Conservation (phyloP, 2,797 vertebrate genomes). For the Allobates femoralis region DNA sequence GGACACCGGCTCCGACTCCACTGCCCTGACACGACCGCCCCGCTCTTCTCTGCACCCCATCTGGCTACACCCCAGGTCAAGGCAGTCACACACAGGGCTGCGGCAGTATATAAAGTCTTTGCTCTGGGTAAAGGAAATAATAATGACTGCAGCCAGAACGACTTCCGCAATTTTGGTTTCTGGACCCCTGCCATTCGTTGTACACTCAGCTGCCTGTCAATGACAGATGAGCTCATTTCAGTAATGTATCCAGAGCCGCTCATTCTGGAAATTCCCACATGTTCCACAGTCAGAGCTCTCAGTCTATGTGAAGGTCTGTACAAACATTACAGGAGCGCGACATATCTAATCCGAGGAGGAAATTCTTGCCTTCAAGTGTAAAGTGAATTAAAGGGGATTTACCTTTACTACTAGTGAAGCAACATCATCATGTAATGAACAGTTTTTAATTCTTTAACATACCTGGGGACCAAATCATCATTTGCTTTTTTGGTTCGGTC, state of each 20-base stretch:
- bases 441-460: too few relatives aligned
- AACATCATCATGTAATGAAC: too few relatives aligned
- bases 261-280: not conserved
- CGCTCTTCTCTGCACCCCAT: too few relatives aligned
- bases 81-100: too few relatives aligned
- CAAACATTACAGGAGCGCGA: not conserved
- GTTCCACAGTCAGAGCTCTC: not conserved
- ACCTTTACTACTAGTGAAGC: too few relatives aligned
- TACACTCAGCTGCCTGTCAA: conserved; percentile 1
- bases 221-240: not conserved
- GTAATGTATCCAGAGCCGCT: not conserved
- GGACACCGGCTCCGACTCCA: too few relatives aligned
- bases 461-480: too few relatives aligned
- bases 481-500: too few relatives aligned
- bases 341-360: not conserved
- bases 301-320: not conserved
- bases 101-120: too few relatives aligned
- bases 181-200: not conserved
- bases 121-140: not conserved
- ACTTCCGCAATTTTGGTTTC: not conserved
- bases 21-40: too few relatives aligned
- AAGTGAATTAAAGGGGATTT: not conserved
- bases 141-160: too few relatives aligned
- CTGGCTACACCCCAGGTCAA: too few relatives aligned
- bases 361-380: not conserved